Evolutionary conservation across 1,140 invertebrate species (phyloP).

Genomic region (Microplitis mediator): DNA sequence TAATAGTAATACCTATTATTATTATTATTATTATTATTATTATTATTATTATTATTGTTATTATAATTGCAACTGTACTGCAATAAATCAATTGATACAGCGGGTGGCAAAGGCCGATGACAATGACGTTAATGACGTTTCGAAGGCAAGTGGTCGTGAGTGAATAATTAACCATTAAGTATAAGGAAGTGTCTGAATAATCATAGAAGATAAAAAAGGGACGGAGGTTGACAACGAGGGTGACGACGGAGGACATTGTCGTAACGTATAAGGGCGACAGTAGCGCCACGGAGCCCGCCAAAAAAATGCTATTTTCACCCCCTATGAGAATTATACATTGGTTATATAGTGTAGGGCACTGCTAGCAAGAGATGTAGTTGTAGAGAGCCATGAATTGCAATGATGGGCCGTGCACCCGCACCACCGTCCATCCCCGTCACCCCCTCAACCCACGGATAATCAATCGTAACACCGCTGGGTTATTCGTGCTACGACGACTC

Average conservation of each 20-base stretch:
- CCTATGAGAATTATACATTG: slow-evolving; percentile 49
- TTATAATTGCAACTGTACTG: too few species aligned
- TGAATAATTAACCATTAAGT: too few species aligned
- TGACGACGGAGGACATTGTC: background rate
- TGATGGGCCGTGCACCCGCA: slow-evolving; percentile 35
- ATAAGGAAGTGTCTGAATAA: background rate
- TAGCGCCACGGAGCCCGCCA: slow-evolving; percentile 56
- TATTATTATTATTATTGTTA: too few species aligned
- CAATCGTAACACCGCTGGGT: slow-evolving; percentile 60
- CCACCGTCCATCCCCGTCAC: slow-evolving; percentile 31
- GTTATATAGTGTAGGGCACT: slow-evolving; percentile 36
- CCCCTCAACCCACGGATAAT: slow-evolving; percentile 55
- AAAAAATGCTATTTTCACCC: slow-evolving; percentile 51
- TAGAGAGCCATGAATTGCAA: slow-evolving; percentile 41
- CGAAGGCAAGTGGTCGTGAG: too few species aligned
- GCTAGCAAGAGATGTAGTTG: slow-evolving; percentile 44
- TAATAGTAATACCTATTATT: too few species aligned
- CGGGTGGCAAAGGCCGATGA: too few species aligned
- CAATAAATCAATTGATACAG: too few species aligned
- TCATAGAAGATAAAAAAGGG: background rate
- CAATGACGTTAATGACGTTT: too few species aligned
- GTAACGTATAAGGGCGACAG: slow-evolving; percentile 39
- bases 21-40: too few species aligned
- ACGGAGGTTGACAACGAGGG: background rate
- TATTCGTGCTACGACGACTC: slow-evolving; percentile 45